These are phyloP conservation scores for Xiphophorus birchmanni DNA, from an alignment of 2,797 vertebrate species.

Conservation along the genomic window DNA sequence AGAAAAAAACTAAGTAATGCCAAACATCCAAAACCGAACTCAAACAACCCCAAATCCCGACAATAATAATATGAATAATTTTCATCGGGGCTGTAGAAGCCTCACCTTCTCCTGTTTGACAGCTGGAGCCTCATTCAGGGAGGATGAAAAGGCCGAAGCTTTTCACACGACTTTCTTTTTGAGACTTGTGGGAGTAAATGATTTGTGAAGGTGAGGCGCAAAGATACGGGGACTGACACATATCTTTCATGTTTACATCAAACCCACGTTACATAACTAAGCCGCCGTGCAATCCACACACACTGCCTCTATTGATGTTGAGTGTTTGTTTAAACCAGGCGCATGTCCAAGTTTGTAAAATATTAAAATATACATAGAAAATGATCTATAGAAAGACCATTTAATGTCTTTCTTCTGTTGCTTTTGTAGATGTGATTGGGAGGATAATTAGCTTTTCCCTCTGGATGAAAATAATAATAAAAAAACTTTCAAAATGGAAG, in stretches of 20 bases:
- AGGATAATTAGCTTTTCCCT: conserved; percentile 11
- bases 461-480: conserved; percentile 5
- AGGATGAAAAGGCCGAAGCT: conserved; percentile 34
- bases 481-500: neutral
- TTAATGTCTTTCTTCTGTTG: conserved; percentile 40
- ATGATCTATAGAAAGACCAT: conserved; percentile 44
- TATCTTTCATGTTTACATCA: conserved; percentile 64
- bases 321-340: conserved; percentile 65
- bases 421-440: conserved; percentile 35
- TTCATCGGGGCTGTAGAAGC: neutral
- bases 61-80: no score
- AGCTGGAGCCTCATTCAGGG: conserved; percentile 39
- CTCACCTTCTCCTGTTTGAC: conserved; percentile 35
- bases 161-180: conserved; percentile 45
- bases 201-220: conserved; percentile 70
- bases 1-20: no score
- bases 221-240: conserved; percentile 62
- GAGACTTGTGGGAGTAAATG: conserved; percentile 60
- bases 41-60: no score
- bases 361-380: conserved; percentile 36
- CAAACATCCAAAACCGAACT: no score
- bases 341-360: conserved; percentile 4
- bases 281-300: conserved; percentile 47
- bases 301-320: conserved; percentile 52
- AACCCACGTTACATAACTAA: conserved; percentile 55